Evolutionary conservation across 2,113 vertebrate species (phyloP), one percentile per base, ranked within the genome.

Genomic region (Bufo gargarizans): DNA sequence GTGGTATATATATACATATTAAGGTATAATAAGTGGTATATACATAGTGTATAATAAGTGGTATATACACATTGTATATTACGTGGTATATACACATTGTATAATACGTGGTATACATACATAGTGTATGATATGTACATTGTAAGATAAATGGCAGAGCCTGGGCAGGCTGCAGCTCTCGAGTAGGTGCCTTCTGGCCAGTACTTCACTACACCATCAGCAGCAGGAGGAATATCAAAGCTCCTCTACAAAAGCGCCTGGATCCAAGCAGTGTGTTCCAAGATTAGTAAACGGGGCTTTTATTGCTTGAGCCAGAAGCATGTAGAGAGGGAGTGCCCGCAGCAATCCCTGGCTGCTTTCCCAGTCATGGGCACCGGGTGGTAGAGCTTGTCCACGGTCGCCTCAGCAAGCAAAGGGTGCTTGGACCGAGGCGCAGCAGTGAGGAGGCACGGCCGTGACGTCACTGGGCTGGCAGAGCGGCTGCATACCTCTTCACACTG

Each of bases 281-380:
- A 86, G 85, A 78, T 86, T 86, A 78, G 85, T 86, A 86, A 86
- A 86, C 22, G 45, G 76, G n/a, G 56, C 85, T 65, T 65, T 86
- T 78, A 77, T 78, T 67, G 53, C 16, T 58, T 22, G n/a, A 86
- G 84, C 84, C 84, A 86, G 49, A 43, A 86, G 58, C 74, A 65
- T 86, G 85, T 33, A 63, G 74, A 67, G 74, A 63, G 74, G 72
- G 84, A 19, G 74, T 65, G 85, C 12, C 74, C 6, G 58, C 47
- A 78, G 19, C 22, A 86, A 86, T 86, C 74, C 59, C 74, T 86
- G 85, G 85, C 74, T 53, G 22, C 17, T 20, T 17, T 86, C 85
- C 85, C 85, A 77, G 85, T 5, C 56, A 47, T 78, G 58, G 63
- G 77, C 74, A 86, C 76, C 55, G 55, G 58, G 55, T 14, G 81